Base-by-base conservation (phyloP, 2,888 invertebrate genomes). In the Torymus tubicola region DNA sequence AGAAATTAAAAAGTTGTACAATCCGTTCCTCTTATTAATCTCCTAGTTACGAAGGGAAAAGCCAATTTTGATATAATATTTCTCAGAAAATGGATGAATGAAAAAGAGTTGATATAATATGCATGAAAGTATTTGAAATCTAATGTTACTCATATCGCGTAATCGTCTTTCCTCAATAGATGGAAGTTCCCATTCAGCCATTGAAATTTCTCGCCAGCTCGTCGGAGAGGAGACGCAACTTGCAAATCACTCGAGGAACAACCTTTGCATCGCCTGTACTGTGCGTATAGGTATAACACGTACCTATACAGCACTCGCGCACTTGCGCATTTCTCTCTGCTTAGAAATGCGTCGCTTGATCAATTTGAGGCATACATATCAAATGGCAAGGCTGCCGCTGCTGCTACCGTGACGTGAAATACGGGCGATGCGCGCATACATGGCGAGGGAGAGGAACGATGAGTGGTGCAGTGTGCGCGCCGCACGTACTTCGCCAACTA, bases 151-250 rank as follows among this genome's bases (percentile, higher is more conserved):
- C 31, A 31, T 31, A 31, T 31, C 31, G 31, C 31, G 31, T 31
- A 31, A 67, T 24, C 73, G 50, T 64, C 80, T 53, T 65, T 42
- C 65, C 63, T 13, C 78, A 78, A 81, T 78, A 74, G 70, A 73
- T 58, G 53, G n/a, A 70, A 78, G 73, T 81, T 78, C 55, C 70
- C 53, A 65, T 70, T 81, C 69, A 58, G 69, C 60, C 60, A 74
- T 74, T 70, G 74, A 70, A 81, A 81, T 63, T 68, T 61, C 69
- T 61, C 53, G 14, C 55, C 63, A 13, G 31, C 31, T 31, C 31
- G 8, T 8, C 4, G 4, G n/a, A n/a, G n/a, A 0, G 8, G 53
- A 11, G 13, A 14, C 53, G 57, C 18, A 73, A 69, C 74, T 78
- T 58, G 69, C 69, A 21, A 77, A 77, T 81, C 61, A 81, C 67